Evolutionary conservation across 2,113 vertebrate genomes (phyloP).

Genomic region (Gopherus evgoodei): DNA sequence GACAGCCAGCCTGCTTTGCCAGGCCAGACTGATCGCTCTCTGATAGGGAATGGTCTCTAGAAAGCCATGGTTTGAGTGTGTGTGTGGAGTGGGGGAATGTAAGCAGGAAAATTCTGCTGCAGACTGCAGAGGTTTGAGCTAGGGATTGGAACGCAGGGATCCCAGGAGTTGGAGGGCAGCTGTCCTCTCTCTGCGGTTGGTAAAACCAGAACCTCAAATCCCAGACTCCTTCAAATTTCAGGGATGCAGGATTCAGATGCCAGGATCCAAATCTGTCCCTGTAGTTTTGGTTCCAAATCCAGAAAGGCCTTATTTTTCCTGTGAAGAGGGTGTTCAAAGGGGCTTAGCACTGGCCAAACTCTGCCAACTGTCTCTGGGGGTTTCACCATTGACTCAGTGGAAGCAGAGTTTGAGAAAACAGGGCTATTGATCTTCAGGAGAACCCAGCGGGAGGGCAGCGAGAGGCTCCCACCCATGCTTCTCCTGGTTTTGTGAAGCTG

Average conservation of each 20-base stretch:
- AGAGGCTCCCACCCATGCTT: neutral
- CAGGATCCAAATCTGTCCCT: neutral
- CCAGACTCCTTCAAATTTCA: neutral
- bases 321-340: neutral
- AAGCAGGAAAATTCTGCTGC: neutral
- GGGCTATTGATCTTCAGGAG: neutral
- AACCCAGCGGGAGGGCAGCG: neutral
- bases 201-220: neutral
- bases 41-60: neutral
- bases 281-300: neutral
- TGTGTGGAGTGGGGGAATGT: too few species aligned
- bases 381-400: neutral
- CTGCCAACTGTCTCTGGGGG: neutral
- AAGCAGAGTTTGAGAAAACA: neutral
- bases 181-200: neutral
- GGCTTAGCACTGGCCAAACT: neutral
- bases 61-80: neutral
- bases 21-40: neutral
- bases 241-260: neutral
- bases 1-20: neutral
- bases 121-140: neutral
- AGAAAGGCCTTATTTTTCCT: neutral
- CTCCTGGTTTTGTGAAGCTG: neutral
- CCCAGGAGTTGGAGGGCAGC: too few species aligned
- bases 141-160: neutral